Percentiles rank a stretch among this genome's conserved stretches.
Conservation (phyloP, 2,888 invertebrate genomes). For the Masnerella sp. region DNA sequence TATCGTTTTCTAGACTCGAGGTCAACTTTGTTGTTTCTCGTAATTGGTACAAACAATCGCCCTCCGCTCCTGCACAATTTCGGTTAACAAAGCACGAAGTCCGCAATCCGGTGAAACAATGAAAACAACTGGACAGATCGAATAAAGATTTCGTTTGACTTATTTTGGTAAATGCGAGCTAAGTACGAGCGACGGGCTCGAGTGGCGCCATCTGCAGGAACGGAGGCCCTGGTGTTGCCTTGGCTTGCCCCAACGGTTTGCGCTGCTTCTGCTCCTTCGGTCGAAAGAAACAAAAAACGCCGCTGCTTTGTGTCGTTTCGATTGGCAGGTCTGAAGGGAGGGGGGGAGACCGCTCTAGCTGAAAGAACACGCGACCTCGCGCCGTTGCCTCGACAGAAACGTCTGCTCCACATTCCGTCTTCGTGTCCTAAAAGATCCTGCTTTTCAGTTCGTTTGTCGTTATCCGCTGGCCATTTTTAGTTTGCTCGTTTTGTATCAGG, state of each 20-base stretch:
- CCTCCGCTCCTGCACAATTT: conserved; percentile 18
- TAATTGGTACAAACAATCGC: conserved; percentile 66
- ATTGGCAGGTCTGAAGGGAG: conserved; percentile 74
- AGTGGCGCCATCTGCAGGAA: conserved; percentile 3
- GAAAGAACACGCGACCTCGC: too few relatives aligned
- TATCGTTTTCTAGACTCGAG: conserved; percentile 71
- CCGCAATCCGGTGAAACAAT: too few relatives aligned
- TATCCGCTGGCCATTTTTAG: conserved; percentile 31
- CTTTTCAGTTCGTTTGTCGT: conserved; percentile 44
- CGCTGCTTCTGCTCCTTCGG: neutral
- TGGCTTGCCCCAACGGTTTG: too few relatives aligned
- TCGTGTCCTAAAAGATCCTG: conserved; percentile 71
- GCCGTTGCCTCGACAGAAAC: too few relatives aligned
- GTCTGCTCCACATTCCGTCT: conserved; percentile 74
- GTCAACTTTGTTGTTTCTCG: conserved; percentile 65
- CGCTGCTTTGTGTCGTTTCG: conserved; percentile 64
- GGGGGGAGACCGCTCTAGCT: conserved; percentile 57
- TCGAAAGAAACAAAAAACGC: conserved; percentile 3
- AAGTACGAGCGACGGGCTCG: neutral
- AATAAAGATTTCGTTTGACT: too few relatives aligned
- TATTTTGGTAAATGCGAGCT: conserved; percentile 1
- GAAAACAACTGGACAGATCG: too few relatives aligned
- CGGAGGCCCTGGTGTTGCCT: conserved; percentile 2
- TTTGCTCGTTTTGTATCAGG: too few relatives aligned
- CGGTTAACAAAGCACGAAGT: too few relatives aligned